A percentile compares a stretch with the other conserved stretches of the same genome.
Conservation (phyloP, 2,797 vertebrate genomes). For the Sebastes iracundus region DNA sequence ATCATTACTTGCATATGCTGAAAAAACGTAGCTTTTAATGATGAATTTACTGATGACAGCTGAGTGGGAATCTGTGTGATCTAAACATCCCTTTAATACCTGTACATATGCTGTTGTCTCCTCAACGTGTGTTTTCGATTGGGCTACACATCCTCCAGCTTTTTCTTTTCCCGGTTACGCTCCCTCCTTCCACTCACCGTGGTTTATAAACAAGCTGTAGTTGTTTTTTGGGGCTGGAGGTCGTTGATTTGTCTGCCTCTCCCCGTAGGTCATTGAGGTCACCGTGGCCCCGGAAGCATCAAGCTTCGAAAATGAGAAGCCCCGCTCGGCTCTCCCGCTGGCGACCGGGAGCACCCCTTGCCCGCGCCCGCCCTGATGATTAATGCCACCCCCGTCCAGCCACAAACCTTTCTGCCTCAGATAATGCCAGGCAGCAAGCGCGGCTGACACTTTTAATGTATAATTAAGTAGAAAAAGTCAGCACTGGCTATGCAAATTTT, state of each 20-base stretch:
- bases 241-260: conserved; percentile 93
- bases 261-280: conserved; percentile 89
- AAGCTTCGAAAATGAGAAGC: conserved; percentile 91
- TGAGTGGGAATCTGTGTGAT: background rate
- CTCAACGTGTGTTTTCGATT: conserved; percentile 25
- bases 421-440: conserved; percentile 99
- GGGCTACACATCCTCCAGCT: conserved; percentile 17
- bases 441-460: conserved; percentile 99
- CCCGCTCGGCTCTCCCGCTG: conserved; percentile 86
- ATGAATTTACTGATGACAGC: background rate
- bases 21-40: background rate
- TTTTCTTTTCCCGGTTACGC: conserved; percentile 15
- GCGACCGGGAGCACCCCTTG: conserved; percentile 92
- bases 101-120: background rate
- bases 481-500: conserved; percentile 99
- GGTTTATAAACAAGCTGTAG: conserved; percentile 81
- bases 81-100: background rate
- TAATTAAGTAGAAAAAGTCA: conserved; percentile 99
- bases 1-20: background rate
- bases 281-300: conserved; percentile 89
- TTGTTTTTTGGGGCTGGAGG: conserved; percentile 86
- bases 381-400: conserved; percentile 99
- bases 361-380: conserved; percentile 92
- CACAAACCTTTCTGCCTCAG: conserved; percentile 99
- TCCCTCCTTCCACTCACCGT: conserved; percentile 28